phyloP scores from a whole-genome alignment of 2,797 vertebrate species.

The Lepus oiostolus region DNA sequence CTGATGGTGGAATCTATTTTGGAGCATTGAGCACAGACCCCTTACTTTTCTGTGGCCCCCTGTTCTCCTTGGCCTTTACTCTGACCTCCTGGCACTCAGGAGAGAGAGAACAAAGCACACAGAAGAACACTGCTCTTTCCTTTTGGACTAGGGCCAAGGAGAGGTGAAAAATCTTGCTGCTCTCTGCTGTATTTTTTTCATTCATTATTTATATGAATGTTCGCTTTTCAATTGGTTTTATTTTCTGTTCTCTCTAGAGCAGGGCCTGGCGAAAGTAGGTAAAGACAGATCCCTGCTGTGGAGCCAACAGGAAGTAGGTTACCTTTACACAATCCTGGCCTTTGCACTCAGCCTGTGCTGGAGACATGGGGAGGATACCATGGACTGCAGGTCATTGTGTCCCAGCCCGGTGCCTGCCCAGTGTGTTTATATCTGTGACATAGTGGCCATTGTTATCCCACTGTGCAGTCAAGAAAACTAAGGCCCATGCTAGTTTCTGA shows the following conservation, averaged over 20 bases:
- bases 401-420: neutral
- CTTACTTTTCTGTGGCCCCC: neutral
- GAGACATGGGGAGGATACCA: accelerated
- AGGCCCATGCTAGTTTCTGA: neutral
- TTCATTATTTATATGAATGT: conserved; percentile 41
- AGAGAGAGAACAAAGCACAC: neutral
- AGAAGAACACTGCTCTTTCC: neutral
- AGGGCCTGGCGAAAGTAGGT: neutral
- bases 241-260: neutral
- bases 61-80: neutral
- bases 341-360: neutral
- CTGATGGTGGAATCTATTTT: neutral
- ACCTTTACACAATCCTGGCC: neutral
- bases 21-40: neutral
- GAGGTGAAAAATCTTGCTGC: neutral
- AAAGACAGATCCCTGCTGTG: neutral
- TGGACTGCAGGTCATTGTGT: neutral
- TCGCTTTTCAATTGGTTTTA: conserved; percentile 10
- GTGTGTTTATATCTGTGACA: neutral
- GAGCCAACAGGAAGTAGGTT: neutral
- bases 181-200: neutral
- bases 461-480: neutral
- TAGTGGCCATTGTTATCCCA: neutral
- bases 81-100: neutral
- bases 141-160: neutral